Percentiles rank a stretch among this genome's conserved stretches.
Conservation (phyloP, 1,140 invertebrate species). For the Bombus superbus region DNA sequence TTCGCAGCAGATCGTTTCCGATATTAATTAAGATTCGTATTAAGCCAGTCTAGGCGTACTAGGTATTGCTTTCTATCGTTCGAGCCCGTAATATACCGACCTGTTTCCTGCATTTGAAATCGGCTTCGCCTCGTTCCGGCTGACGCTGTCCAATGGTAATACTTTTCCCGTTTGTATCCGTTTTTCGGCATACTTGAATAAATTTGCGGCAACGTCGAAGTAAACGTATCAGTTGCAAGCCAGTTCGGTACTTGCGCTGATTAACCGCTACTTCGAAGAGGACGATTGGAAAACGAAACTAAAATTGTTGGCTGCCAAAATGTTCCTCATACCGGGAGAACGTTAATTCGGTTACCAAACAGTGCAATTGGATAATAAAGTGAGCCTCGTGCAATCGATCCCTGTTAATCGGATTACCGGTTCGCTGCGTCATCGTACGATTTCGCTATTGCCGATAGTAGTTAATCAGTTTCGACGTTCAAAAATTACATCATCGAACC, state of each 20-base stretch:
- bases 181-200: background rate
- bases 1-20: background rate
- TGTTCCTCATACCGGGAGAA: background rate
- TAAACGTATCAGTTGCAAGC: background rate
- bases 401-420: conserved; percentile 27
- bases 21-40: conserved; percentile 35
- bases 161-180: background rate
- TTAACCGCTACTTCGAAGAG: background rate
- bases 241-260: background rate
- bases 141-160: background rate
- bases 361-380: conserved; percentile 22
- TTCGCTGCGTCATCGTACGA: conserved; percentile 7
- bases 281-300: too few species aligned
- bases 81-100: background rate
- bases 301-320: background rate
- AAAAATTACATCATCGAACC: conserved; percentile 5
- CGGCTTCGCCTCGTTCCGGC: background rate
- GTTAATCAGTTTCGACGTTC: conserved; percentile 12
- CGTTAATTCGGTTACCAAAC: background rate
- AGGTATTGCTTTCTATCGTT: background rate
- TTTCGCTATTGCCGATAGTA: background rate
- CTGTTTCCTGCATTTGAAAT: background rate
- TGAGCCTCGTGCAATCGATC: too few species aligned
- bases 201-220: background rate
- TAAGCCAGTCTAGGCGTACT: background rate